phyloP scores from a whole-genome alignment of 2,888 invertebrate genomes.

The Hetaerina titia region DNA sequence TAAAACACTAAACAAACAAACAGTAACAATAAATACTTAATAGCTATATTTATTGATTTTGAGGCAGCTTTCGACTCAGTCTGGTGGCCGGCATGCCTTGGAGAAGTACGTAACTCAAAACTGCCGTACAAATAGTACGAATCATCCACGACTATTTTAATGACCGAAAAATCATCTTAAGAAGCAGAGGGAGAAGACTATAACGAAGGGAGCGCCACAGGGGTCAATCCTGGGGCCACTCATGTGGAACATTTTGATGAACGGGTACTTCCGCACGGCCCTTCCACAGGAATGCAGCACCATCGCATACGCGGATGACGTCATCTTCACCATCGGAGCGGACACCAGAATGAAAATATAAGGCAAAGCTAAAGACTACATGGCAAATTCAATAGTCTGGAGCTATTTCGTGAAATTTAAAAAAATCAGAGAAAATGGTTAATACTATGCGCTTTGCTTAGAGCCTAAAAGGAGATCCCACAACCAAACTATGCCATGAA shows the following conservation, averaged over 20 bases:
- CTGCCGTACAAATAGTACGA: too few relatives aligned
- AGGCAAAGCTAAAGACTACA: not conserved
- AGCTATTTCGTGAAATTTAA: not conserved
- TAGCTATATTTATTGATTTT: too few relatives aligned
- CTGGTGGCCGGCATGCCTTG: too few relatives aligned
- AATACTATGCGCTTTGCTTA: not conserved
- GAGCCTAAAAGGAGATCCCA: not conserved
- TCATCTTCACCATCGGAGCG: not conserved
- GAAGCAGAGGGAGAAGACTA: too few relatives aligned
- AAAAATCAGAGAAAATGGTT: not conserved
- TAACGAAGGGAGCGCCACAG: not conserved
- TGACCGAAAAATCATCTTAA: too few relatives aligned
- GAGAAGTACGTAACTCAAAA: too few relatives aligned
- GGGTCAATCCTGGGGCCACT: not conserved
- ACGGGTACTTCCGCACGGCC: not conserved
- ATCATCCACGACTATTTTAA: too few relatives aligned
- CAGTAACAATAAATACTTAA: too few relatives aligned
- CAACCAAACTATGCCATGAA: not conserved
- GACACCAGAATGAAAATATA: not conserved
- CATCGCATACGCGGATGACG: not conserved
- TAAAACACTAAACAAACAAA: too few relatives aligned
- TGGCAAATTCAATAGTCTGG: not conserved
- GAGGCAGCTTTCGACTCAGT: too few relatives aligned
- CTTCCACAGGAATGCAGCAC: not conserved
- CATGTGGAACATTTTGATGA: not conserved